A percentile compares a stretch with the other conserved stretches of the same genome.
Conservation (phyloP, 2,113 vertebrate genomes). For the Lepus europaeus region DNA sequence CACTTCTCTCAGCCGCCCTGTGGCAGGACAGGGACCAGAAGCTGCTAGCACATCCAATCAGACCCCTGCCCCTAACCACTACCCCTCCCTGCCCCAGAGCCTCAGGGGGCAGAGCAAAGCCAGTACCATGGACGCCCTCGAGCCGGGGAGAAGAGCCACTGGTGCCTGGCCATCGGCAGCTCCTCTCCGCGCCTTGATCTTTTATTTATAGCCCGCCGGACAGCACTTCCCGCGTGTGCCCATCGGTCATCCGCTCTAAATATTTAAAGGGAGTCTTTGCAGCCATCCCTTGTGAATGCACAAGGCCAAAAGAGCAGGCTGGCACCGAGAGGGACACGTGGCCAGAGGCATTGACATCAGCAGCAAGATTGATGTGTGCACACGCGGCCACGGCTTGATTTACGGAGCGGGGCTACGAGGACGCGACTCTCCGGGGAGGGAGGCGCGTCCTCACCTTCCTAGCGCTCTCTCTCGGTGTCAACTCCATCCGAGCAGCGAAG, state of each 20-base stretch:
- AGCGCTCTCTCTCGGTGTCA: not conserved
- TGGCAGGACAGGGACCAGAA: not conserved
- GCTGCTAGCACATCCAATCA: not conserved
- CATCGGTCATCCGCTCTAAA: conserved; percentile 69
- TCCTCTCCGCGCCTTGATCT: conserved; percentile 65
- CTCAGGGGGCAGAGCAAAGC: not conserved
- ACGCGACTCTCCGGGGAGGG: not conserved
- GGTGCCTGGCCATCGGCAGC: not conserved
- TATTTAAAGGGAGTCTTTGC: conserved; percentile 75
- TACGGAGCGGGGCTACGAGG: not conserved
- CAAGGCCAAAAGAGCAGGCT: conserved; percentile 27
- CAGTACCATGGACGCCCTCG: fast-evolving
- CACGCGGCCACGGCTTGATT: conserved; percentile 35
- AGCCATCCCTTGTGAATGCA: conserved; percentile 1
- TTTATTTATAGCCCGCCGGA: conserved; percentile 75
- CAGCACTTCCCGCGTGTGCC: conserved; percentile 56
- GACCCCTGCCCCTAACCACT: not conserved
- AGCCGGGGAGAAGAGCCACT: not conserved
- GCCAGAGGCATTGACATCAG: conserved; percentile 61
- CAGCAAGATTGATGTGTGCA: not conserved
- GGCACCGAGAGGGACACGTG: not conserved
- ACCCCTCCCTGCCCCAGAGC: not conserved
- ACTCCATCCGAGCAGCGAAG: conserved; percentile 43
- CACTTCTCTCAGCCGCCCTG: not conserved
- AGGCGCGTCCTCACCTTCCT: not conserved